Percentiles rank a stretch among this genome's conserved stretches.
Evolutionary conservation across 2,888 invertebrate genomes (phyloP).

Genomic region (Pristionchus fissidentatus): DNA sequence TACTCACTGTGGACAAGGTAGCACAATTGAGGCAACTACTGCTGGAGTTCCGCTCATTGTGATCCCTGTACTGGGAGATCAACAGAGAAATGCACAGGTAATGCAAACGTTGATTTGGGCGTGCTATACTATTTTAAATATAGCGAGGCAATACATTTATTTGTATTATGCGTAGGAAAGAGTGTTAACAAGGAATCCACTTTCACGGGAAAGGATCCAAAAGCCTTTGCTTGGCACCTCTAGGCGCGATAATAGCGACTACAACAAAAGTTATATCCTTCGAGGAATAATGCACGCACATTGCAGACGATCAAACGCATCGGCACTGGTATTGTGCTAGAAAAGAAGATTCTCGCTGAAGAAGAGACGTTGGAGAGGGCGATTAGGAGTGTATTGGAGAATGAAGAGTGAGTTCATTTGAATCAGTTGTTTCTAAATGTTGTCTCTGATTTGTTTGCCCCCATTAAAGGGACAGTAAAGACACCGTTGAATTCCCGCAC

Average conservation of each 20-base stretch:
- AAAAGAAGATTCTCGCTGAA: not conserved
- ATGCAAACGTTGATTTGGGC: no score
- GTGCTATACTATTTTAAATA: no score
- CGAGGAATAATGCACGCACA: not conserved
- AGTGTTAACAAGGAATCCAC: no score
- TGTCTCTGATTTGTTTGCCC: no score
- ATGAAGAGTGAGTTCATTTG: not conserved
- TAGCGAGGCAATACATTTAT: not conserved
- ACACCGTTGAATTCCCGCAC: no score
- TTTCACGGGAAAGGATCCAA: no score
- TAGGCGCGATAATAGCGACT: no score
- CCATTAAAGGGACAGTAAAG: no score
- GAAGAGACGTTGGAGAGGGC: not conserved
- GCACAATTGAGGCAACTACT: constrained; percentile 34
- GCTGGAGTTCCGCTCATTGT: constrained; percentile 37
- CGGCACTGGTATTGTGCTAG: constrained; percentile 24
- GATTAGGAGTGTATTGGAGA: not conserved
- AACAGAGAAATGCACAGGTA: constrained; percentile 24
- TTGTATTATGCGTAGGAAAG: not conserved
- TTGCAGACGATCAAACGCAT: constrained; percentile 39
- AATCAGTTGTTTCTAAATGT: no score
- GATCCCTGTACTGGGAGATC: constrained; percentile 43
- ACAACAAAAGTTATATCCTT: no score
- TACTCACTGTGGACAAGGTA: constrained; percentile 43
- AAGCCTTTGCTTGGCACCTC: no score